Percentiles rank a stretch among this genome's conserved stretches.
phyloP scores from a whole-genome alignment of 2,888 invertebrate genomes.

The Syrphus vitripennis region DNA sequence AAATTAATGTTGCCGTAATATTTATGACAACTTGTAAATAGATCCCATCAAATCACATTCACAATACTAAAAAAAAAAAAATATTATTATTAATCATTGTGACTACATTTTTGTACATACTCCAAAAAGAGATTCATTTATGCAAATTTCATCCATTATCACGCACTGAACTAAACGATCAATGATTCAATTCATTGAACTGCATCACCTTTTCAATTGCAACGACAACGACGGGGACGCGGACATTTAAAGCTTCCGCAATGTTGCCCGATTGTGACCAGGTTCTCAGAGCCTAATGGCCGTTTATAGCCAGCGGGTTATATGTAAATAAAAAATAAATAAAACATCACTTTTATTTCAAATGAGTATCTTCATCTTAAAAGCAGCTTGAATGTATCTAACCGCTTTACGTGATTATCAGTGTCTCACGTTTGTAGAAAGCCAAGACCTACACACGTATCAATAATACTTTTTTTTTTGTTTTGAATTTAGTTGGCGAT shows the following conservation, averaged over 20 bases:
- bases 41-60: not conserved
- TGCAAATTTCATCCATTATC: constrained; percentile 51
- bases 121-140: not conserved
- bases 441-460: constrained; percentile 28
- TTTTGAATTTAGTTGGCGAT: constrained; percentile 10
- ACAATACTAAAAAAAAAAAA: constrained; percentile 36
- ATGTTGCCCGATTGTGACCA: not conserved
- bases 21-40: constrained; percentile 1
- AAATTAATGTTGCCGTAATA: not conserved
- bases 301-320: too few species aligned
- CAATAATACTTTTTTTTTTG: constrained; percentile 22
- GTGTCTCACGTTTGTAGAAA: constrained; percentile 62
- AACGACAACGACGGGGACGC: too few species aligned
- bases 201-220: constrained; percentile 33
- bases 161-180: constrained; percentile 28
- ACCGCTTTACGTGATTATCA: constrained; percentile 50
- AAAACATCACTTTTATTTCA: not conserved
- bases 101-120: constrained; percentile 43
- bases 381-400: constrained; percentile 4
- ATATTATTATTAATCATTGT: not conserved
- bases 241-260: constrained; percentile 41
- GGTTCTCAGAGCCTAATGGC: not conserved
- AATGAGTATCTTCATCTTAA: not conserved
- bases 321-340: not conserved
- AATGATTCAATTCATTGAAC: constrained; percentile 64